Evolutionary conservation across 2,113 vertebrate species (phyloP).

Genomic region (Erpornis zantholeuca): DNA sequence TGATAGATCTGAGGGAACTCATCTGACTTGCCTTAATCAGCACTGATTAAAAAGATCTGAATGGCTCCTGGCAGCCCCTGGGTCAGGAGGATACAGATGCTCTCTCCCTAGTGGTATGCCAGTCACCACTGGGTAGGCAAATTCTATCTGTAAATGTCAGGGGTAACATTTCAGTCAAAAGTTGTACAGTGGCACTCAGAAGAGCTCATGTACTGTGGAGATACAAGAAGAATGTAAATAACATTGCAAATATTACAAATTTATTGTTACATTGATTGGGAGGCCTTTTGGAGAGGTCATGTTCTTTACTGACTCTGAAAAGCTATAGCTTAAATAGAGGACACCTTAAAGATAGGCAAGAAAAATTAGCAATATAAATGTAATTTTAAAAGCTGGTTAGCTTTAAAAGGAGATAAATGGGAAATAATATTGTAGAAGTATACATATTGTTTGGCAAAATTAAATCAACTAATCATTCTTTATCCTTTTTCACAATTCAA

Average conservation of each 20-base stretch:
- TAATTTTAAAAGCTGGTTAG: neutral
- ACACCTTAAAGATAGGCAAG: neutral
- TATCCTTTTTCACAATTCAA: neutral
- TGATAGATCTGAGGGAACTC: slow-evolving; percentile 35
- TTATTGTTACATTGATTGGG: neutral
- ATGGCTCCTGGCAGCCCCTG: slow-evolving; percentile 14
- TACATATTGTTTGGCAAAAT: neutral
- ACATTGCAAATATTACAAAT: neutral
- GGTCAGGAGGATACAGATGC: slow-evolving; percentile 6
- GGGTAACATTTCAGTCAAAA: neutral
- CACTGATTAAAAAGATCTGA: slow-evolving; percentile 54
- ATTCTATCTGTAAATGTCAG: slow-evolving; percentile 32
- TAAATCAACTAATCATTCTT: neutral
- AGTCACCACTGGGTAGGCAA: slow-evolving; percentile 12
- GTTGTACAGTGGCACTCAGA: neutral
- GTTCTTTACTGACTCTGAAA: neutral
- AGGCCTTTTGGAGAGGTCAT: neutral
- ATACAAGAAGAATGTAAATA: neutral
- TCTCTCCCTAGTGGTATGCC: neutral
- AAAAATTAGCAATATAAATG: neutral
- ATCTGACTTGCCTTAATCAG: slow-evolving; percentile 41
- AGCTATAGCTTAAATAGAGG: neutral
- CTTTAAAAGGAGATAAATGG: neutral
- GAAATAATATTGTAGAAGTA: neutral
- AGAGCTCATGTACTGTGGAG: neutral